These are phyloP conservation scores for Plestiodon gilberti DNA, from an alignment of 2,113 vertebrate species.

Conservation along the genomic window DNA sequence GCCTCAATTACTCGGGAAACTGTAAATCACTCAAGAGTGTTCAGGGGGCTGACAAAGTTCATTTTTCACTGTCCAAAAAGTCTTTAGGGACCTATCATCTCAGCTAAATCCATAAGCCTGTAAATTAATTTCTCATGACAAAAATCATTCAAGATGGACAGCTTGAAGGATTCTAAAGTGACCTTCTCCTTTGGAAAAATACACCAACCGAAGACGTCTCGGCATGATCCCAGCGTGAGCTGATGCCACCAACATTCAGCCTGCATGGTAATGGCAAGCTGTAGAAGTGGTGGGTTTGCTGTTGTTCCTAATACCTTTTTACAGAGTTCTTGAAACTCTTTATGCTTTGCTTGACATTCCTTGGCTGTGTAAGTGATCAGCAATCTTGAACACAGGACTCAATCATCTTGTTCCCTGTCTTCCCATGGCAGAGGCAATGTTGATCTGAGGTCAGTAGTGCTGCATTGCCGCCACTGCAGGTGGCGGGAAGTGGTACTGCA, in stretches of 20 bases:
- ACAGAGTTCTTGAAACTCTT: too few relatives aligned
- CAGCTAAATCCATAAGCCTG: slow-evolving; percentile 38
- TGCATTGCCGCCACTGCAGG: too few relatives aligned
- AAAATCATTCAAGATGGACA: slow-evolving; percentile 62
- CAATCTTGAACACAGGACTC: too few relatives aligned
- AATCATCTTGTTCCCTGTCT: too few relatives aligned
- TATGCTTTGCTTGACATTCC: too few relatives aligned
- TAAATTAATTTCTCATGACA: slow-evolving; percentile 65
- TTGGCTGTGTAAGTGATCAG: too few relatives aligned
- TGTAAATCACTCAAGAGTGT: slow-evolving; percentile 40
- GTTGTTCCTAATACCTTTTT: too few relatives aligned
- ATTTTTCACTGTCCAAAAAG: slow-evolving; percentile 53
- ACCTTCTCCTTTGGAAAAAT: slow-evolving; percentile 47
- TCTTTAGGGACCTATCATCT: slow-evolving; percentile 53
- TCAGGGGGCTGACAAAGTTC: slow-evolving; percentile 55
- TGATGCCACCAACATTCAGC: background rate
- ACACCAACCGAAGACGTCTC: slow-evolving; percentile 34
- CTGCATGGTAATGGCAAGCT: too few relatives aligned
- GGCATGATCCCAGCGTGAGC: background rate
- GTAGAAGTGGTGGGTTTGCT: too few relatives aligned
- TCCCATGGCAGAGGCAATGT: too few relatives aligned
- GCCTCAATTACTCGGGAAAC: slow-evolving; percentile 28
- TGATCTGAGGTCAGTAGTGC: too few relatives aligned
- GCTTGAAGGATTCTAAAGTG: slow-evolving; percentile 52
- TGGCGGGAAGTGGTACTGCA: too few relatives aligned